Percentiles rank a stretch among this genome's conserved stretches.
phyloP scores from a whole-genome alignment of 2,797 vertebrate species.

The Philypnodon macrostomus region DNA sequence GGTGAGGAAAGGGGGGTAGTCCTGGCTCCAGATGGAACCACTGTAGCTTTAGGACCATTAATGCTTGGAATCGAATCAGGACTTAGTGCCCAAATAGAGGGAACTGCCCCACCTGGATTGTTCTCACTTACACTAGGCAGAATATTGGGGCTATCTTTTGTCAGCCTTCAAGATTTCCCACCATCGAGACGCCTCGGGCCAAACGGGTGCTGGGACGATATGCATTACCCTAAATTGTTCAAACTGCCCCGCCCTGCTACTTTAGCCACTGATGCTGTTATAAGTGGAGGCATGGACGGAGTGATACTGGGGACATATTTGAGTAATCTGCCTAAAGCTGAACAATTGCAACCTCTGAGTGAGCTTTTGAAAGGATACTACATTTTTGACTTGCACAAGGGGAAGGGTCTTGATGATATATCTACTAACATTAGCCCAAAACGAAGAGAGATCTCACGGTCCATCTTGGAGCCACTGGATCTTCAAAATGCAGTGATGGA shows the following conservation, averaged over 20 bases:
- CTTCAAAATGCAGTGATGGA: slow-evolving; percentile 71
- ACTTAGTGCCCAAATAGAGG: slow-evolving; percentile 51
- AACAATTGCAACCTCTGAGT: slow-evolving; percentile 57
- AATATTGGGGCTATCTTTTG: slow-evolving; percentile 75
- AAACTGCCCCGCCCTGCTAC: slow-evolving; percentile 64
- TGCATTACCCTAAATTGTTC: slow-evolving; percentile 74
- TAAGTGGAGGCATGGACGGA: slow-evolving; percentile 88
- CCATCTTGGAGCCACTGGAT: slow-evolving; percentile 40
- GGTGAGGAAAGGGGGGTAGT: slow-evolving; percentile 80
- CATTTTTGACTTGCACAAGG: slow-evolving; percentile 35
- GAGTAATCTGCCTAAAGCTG: slow-evolving; percentile 23
- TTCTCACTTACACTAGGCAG: slow-evolving; percentile 74
- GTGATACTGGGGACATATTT: slow-evolving; percentile 74
- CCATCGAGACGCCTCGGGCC: slow-evolving; percentile 63
- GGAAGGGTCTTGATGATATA: slow-evolving; percentile 46
- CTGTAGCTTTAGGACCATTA: slow-evolving; percentile 79
- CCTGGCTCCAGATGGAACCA: slow-evolving; percentile 83
- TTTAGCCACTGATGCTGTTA: slow-evolving; percentile 73
- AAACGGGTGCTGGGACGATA: slow-evolving; percentile 83
- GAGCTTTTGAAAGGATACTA: slow-evolving; percentile 79
- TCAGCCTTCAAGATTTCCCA: slow-evolving; percentile 51
- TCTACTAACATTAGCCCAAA: slow-evolving; percentile 49
- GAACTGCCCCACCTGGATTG: slow-evolving; percentile 32
- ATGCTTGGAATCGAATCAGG: slow-evolving; percentile 78
- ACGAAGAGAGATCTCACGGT: slow-evolving; percentile 72